Evolutionary conservation across 2,797 vertebrate genomes (phyloP).

Genomic region (Crotalus adamanteus): DNA sequence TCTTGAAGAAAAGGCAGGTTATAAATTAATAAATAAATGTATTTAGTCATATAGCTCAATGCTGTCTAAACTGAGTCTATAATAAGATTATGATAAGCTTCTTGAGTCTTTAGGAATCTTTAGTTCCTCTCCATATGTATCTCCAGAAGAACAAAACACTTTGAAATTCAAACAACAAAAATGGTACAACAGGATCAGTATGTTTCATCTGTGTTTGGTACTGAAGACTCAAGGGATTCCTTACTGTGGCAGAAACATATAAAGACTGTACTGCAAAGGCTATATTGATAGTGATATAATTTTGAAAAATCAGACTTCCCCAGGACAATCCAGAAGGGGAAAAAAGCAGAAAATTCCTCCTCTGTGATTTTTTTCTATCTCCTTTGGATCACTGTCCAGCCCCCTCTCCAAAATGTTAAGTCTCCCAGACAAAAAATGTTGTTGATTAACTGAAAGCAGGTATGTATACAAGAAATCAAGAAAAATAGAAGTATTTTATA

Average conservation of each 20-base stretch:
- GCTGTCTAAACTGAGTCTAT: not conserved
- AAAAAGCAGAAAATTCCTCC: not conserved
- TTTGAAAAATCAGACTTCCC: not conserved
- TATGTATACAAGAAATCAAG: not conserved
- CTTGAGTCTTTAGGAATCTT: not conserved
- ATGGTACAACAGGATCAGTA: not conserved
- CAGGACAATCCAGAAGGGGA: not conserved
- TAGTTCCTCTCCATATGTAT: not conserved
- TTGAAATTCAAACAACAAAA: not conserved
- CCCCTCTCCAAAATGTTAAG: not conserved
- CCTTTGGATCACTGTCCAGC: not conserved
- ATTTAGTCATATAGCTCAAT: not conserved
- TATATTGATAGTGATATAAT: not conserved
- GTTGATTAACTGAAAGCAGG: not conserved
- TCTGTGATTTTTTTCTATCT: not conserved
- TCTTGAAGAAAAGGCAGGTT: not conserved
- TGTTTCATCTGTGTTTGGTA: not conserved
- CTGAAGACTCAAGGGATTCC: not conserved
- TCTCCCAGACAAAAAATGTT: not conserved
- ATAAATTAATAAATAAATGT: not conserved
- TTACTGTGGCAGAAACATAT: not conserved
- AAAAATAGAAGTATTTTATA: not conserved
- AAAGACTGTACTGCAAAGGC: not conserved
- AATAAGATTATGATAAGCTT: not conserved
- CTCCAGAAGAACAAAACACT: not conserved